Percentiles rank a stretch among this genome's conserved stretches.
phyloP scores from a whole-genome alignment of 2,797 vertebrate species.

The Scolopax bukidnonensis region DNA sequence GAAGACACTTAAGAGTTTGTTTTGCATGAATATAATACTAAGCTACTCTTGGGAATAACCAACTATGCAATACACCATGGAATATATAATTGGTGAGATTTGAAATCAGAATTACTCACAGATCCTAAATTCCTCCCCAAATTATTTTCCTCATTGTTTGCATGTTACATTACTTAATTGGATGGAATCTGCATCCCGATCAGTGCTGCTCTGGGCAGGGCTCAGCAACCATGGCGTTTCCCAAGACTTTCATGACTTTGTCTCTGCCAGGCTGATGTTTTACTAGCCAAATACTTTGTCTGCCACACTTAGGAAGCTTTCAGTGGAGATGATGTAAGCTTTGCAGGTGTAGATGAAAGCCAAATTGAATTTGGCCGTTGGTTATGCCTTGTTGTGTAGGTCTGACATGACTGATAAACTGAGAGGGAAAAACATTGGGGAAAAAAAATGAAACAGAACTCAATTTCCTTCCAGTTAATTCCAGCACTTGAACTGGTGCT shows the following conservation, averaged over 20 bases:
- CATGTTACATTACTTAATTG: not conserved
- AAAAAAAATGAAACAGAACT: not conserved
- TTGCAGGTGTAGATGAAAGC: slow-evolving; percentile 50
- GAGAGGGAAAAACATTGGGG: not conserved
- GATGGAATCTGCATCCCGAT: not conserved
- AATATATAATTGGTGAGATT: not conserved
- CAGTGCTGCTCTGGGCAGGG: not conserved
- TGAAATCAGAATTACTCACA: not conserved
- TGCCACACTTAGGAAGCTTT: not conserved
- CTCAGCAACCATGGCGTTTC: not conserved
- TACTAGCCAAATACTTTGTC: not conserved
- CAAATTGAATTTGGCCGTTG: not conserved
- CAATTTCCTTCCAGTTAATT: slow-evolving; percentile 15
- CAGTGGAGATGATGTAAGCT: slow-evolving; percentile 6
- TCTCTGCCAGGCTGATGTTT: not conserved
- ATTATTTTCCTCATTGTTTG: not conserved
- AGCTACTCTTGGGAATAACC: not conserved
- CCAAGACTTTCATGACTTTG: not conserved
- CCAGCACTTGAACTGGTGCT: not conserved
- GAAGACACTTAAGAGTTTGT: not conserved
- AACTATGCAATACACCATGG: accelerated
- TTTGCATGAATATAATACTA: not conserved
- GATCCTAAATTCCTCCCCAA: not conserved
- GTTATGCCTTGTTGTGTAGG: not conserved
- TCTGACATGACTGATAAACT: slow-evolving; percentile 23